Evolutionary conservation across 2,113 vertebrate species (phyloP), one percentile per base, ranked within the genome.

Genomic region (Erythrolamprus reginae): DNA sequence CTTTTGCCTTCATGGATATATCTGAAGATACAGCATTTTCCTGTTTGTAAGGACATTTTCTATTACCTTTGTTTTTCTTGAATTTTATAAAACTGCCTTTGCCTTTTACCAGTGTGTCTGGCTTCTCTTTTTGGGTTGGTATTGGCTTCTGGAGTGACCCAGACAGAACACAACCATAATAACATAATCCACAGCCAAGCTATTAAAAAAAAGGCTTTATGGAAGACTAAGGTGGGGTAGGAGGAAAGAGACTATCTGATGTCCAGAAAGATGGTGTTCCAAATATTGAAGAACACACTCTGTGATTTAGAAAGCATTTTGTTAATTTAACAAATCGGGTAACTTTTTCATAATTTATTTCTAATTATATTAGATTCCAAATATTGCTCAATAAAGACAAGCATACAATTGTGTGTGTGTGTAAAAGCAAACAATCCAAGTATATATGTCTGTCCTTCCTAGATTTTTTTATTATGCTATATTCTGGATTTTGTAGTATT

Each of bases 251-350:
- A 10, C 28, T 2, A 15, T 70, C 28, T 70, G n/a, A 17, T 70
- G 15, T 70, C 4, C 61, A 70, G 13, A 26, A 28, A 10, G 13
- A 33, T 33, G 10, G n/a, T 33, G n/a, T 65, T 65, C 28, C 13
- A 33, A 38, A 58, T 65, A 47, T 23, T 55, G 10, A 87, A 82
- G 26, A 87, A 86, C 26, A 38, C 15, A 13, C 15, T 21, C 23
- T 56, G 12, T 85, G 89, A 55, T 26, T 87, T 87, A n/a, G 42
- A 93, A 89, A 48, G 90, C 52, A 3, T 89, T 93, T 89, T 87
- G 90, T 87, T 58, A 94, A 93, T 55, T 45, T 92, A 65, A 85
- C 92, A 92, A 87, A 88, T 88, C 84, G 93, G 88, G 85, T 84
- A 89, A 77, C 19, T 87, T 89, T 87, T 90, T 53, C 82, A 93